phyloP scores from a whole-genome alignment of 2,888 invertebrate genomes.

The Drosophila eohydei region DNA sequence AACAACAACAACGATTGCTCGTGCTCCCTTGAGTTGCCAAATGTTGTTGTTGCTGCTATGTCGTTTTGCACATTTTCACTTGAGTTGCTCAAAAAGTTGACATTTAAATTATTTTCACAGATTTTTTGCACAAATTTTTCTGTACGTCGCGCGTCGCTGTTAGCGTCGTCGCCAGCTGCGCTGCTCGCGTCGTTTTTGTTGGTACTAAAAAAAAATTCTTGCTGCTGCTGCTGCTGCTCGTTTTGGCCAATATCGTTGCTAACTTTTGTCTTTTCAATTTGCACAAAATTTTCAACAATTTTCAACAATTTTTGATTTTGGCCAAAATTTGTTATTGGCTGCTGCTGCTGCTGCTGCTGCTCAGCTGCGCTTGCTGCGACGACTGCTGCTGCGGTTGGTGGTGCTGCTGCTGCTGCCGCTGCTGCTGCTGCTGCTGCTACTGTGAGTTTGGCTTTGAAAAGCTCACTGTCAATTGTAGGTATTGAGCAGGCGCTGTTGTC shows the following conservation, averaged over 20 bases:
- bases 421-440: conserved; percentile 31
- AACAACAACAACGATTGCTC: conserved; percentile 6
- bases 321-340: conserved; percentile 33
- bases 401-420: conserved; percentile 25
- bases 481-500: conserved; percentile 63
- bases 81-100: conserved; percentile 62
- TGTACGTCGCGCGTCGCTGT: conserved; percentile 67
- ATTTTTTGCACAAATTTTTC: conserved; percentile 76
- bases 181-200: conserved; percentile 35
- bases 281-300: conserved; percentile 37
- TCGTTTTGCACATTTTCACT: conserved; percentile 74
- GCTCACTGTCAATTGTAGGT: conserved; percentile 74
- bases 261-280: conserved; percentile 12
- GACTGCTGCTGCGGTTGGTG: conserved; percentile 49
- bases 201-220: conserved; percentile 36
- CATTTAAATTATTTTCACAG: conserved; percentile 58
- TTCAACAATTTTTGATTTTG: conserved; percentile 32
- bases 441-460: conserved; percentile 75
- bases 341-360: conserved; percentile 70
- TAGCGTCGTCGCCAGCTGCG: conserved; percentile 38
- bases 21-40: conserved; percentile 1
- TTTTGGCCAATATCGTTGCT: conserved; percentile 9
- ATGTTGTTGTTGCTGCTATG: conserved; percentile 22
- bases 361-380: conserved; percentile 76
- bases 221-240: conserved; percentile 10